A percentile compares a stretch with the other conserved stretches of the same genome.
Evolutionary conservation across 2,113 vertebrate genomes (phyloP).

Genomic region (Oreochromis tanganicae): DNA sequence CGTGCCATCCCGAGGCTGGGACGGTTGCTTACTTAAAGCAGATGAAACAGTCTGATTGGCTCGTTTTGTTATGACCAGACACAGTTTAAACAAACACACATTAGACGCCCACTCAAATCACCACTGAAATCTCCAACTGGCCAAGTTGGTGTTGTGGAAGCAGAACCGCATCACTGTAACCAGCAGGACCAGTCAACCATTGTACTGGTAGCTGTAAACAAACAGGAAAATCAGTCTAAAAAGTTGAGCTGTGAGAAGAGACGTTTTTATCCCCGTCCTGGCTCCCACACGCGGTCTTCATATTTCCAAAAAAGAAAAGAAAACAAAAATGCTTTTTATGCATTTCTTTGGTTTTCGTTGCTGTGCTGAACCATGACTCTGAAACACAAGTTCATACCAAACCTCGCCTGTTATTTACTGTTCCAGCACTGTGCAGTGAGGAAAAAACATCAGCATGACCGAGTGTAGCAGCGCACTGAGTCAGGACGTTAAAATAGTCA

Average conservation of each 20-base stretch:
- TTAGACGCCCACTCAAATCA: neutral
- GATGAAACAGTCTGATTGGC: neutral
- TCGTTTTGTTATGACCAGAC: neutral
- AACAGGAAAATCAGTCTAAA: neutral
- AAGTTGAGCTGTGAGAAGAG: neutral
- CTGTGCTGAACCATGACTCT: neutral
- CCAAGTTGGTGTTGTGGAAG: neutral
- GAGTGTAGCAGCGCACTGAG: neutral
- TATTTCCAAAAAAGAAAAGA: neutral
- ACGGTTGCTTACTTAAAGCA: neutral
- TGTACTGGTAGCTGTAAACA: neutral
- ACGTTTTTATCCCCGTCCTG: neutral
- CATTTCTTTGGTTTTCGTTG: neutral
- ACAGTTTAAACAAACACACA: neutral
- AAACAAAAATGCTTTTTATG: neutral
- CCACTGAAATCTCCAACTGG: neutral
- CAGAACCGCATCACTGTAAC: neutral
- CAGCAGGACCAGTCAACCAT: neutral
- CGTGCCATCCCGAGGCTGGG: neutral
- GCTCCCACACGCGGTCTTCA: neutral
- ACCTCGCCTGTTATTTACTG: neutral
- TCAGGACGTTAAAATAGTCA: neutral
- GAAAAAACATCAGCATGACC: neutral
- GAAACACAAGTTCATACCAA: neutral
- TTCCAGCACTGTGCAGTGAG: neutral